Evolutionary conservation across 2,888 invertebrate genomes (phyloP).

Genomic region (Griposia aprilina): DNA sequence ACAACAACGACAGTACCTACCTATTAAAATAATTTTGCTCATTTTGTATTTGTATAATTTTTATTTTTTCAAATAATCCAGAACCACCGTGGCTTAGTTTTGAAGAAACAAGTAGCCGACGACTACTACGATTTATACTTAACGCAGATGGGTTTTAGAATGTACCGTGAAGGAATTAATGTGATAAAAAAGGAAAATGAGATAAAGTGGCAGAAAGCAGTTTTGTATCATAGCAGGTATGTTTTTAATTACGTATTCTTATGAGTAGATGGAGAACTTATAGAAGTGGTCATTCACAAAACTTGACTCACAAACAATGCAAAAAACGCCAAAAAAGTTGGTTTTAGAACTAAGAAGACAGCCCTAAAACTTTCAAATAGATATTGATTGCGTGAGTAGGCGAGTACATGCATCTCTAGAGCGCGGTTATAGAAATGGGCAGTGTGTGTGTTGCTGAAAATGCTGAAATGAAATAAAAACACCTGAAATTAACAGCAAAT

Average conservation of each 20-base stretch:
- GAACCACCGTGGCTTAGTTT: slow-evolving; percentile 84
- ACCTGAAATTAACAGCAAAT: neutral
- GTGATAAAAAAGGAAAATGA: slow-evolving; percentile 86
- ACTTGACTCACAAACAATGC: neutral
- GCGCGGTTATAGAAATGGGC: neutral
- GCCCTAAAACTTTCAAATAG: neutral
- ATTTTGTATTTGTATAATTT: neutral
- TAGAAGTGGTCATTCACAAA: neutral
- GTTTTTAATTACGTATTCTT: neutral
- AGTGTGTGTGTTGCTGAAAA: neutral
- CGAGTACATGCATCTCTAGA: neutral
- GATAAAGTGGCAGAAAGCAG: slow-evolving; percentile 85
- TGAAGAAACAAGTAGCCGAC: slow-evolving; percentile 92
- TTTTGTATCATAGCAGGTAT: slow-evolving; percentile 88
- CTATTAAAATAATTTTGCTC: neutral
- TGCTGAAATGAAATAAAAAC: neutral
- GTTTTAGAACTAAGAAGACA: neutral
- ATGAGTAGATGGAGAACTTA: neutral
- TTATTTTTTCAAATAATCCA: slow-evolving; percentile 71
- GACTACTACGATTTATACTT: slow-evolving; percentile 93
- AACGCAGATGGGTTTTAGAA: slow-evolving; percentile 87
- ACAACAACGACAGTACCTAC: neutral
- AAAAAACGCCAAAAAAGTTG: neutral
- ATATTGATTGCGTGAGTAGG: neutral
- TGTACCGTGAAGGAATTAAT: slow-evolving; percentile 86